Evolutionary conservation across 2,888 invertebrate species (phyloP), one percentile per base, ranked within the genome.

Genomic region (Tryphoninae sp.): DNA sequence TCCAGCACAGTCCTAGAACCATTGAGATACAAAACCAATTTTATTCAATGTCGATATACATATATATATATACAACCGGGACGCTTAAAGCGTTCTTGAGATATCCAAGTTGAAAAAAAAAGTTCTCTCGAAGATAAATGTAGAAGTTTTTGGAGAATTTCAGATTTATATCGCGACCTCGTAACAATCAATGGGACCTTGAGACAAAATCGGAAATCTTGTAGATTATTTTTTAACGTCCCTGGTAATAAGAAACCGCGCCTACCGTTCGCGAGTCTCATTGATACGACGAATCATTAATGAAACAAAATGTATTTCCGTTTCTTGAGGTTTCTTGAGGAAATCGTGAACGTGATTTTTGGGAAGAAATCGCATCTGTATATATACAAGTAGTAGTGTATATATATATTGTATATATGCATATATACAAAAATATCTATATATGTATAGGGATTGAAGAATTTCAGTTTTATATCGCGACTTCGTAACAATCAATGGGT

Each of bases 221-320:
- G 23, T 33, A 33, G 61, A 42, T 42, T 59, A 33, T 33, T 62
- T 73, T 53, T 73, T 51, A 19, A 62, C 62, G 51, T 62, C 62
- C 40, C 8, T 53, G 33, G 33, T 3, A 11, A 64, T 11, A 59
- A 23, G 26, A 49, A 33, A 33, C 4, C 33, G 33, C 6, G 33
- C 33, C 6, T 33, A 7, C 33, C 0, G 33, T 33, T 33, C 33
- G 2, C 33, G 61, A 58, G 22, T 9, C 16, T 6, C 2, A 23
- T 59, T 49, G 23, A 26, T 49, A 49, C 49, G n/a, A 45, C 8
- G 26, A 13, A 22, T 40, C 55, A 42, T 62, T 74, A 33, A 16
- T 7, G 23, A 53, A 55, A 26, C 68, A 22, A 58, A 45, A 40
- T 67, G 55, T 75, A 68, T 75, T 75, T 75, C 67, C 75, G 75